phyloP scores from a whole-genome alignment of 1,140 invertebrate genomes.

The Drosophila elegans region DNA sequence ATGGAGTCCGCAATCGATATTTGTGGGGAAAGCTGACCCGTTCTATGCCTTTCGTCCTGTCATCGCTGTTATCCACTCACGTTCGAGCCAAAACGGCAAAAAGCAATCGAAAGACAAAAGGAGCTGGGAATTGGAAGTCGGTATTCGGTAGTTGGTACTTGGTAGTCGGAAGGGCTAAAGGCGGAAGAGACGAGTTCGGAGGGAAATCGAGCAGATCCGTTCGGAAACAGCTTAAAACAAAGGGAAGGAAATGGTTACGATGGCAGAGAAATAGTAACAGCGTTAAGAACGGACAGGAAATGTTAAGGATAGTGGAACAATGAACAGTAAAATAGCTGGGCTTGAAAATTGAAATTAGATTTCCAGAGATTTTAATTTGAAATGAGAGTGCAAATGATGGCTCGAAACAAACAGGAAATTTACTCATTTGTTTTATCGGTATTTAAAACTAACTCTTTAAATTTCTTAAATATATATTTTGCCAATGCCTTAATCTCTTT shows the following conservation, averaged over 20 bases:
- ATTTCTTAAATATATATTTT: not conserved
- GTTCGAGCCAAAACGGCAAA: conserved; percentile 39
- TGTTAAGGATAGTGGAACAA: conserved; percentile 17
- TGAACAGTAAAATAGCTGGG: conserved; percentile 13
- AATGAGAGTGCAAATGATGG: not conserved
- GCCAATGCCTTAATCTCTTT: conserved; percentile 1
- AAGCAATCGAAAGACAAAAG: conserved; percentile 36
- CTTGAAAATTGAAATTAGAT: conserved; percentile 2
- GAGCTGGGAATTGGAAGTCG: conserved; percentile 13
- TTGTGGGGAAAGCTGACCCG: conserved; percentile 33
- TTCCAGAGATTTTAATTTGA: not conserved
- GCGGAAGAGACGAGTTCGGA: not conserved
- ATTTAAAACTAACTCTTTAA: not conserved
- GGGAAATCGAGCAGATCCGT: conserved; percentile 19
- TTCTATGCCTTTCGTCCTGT: conserved; percentile 20
- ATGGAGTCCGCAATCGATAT: conserved; percentile 42
- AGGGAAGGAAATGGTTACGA: conserved; percentile 20
- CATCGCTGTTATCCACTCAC: conserved; percentile 49
- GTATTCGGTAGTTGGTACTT: not conserved
- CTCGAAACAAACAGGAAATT: too few relatives aligned
- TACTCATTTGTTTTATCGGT: too few relatives aligned
- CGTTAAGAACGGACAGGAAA: conserved; percentile 20
- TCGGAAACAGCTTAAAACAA: conserved; percentile 33
- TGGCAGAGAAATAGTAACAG: conserved; percentile 23
- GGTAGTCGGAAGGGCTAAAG: not conserved